Percentiles rank a stretch among this genome's conserved stretches.
These are phyloP conservation scores for Chrysolina americana DNA, from an alignment of 2,888 invertebrate species.

Conservation along the genomic window DNA sequence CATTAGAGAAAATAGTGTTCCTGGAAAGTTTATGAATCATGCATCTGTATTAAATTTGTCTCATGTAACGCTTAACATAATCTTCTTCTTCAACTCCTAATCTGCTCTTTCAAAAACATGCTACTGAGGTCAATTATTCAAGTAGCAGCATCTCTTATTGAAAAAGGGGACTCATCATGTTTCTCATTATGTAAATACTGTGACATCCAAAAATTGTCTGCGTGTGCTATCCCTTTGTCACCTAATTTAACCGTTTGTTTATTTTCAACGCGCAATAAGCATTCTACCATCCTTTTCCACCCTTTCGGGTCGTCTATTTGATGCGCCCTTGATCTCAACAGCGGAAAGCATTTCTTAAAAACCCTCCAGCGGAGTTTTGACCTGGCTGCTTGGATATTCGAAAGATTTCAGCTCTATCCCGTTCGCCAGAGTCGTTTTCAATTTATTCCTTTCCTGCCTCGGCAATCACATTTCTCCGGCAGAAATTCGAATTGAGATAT, in stretches of 20 bases:
- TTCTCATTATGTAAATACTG: too few relatives aligned
- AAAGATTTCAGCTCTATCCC: not conserved
- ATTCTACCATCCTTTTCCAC: not conserved
- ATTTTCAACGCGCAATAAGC: not conserved
- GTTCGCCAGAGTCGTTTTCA: slow-evolving; percentile 13
- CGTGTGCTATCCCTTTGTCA: not conserved
- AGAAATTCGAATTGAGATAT: not conserved
- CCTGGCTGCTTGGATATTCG: slow-evolving; percentile 2
- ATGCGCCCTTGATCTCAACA: slow-evolving; percentile 3
- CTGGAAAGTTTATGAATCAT: too few relatives aligned
- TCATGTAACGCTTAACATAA: too few relatives aligned
- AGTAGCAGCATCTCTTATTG: too few relatives aligned
- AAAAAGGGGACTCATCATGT: too few relatives aligned
- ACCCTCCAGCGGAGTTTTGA: slow-evolving; percentile 20
- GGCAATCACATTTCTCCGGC: not conserved
- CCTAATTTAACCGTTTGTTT: not conserved
- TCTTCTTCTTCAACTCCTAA: too few relatives aligned
- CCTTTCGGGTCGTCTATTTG: not conserved
- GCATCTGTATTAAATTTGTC: too few relatives aligned
- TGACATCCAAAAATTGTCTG: too few relatives aligned
- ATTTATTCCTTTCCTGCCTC: slow-evolving; percentile 9
- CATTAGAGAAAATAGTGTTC: too few relatives aligned
- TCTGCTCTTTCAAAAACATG: too few relatives aligned
- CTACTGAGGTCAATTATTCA: too few relatives aligned
- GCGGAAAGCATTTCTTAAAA: not conserved